Percentiles rank a stretch among this genome's conserved stretches.
Evolutionary conservation across 1,140 invertebrate genomes (phyloP).

Genomic region (Lepidurus apus): DNA sequence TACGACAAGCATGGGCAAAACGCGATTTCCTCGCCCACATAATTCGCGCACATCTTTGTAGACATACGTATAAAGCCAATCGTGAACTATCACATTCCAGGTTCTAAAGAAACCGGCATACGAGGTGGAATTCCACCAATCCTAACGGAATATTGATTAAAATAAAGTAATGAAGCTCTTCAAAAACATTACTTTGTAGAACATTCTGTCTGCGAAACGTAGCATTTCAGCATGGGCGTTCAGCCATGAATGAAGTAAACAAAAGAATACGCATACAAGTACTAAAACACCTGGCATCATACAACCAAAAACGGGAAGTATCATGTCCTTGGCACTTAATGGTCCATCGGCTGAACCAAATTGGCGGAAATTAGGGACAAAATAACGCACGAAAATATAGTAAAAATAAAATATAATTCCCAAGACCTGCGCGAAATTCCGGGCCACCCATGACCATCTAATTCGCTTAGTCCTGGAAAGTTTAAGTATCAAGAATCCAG

Average conservation of each 20-base stretch:
- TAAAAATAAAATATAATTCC: conserved; percentile 70
- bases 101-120: conserved; percentile 78
- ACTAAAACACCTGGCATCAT: conserved; percentile 68
- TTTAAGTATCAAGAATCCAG: no score
- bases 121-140: conserved; percentile 88
- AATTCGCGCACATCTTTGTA: conserved; percentile 75
- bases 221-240: conserved; percentile 84
- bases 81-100: conserved; percentile 92
- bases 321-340: conserved; percentile 54
- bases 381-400: conserved; percentile 69
- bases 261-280: conserved; percentile 73
- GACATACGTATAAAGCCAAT: conserved; percentile 89
- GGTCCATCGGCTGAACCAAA: conserved; percentile 56
- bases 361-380: conserved; percentile 62
- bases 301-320: conserved; percentile 62
- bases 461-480: conserved; percentile 58
- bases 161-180: no score
- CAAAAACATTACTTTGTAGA: conserved; percentile 57
- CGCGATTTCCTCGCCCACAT: conserved; percentile 34
- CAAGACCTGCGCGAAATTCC: conserved; percentile 65
- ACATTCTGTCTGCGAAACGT: conserved; percentile 75
- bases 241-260: conserved; percentile 78
- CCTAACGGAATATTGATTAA: conserved; percentile 48
- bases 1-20: conserved; percentile 49
- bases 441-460: conserved; percentile 65